Evolutionary conservation across 1,140 invertebrate genomes (phyloP).

Genomic region (Papilio xuthus): DNA sequence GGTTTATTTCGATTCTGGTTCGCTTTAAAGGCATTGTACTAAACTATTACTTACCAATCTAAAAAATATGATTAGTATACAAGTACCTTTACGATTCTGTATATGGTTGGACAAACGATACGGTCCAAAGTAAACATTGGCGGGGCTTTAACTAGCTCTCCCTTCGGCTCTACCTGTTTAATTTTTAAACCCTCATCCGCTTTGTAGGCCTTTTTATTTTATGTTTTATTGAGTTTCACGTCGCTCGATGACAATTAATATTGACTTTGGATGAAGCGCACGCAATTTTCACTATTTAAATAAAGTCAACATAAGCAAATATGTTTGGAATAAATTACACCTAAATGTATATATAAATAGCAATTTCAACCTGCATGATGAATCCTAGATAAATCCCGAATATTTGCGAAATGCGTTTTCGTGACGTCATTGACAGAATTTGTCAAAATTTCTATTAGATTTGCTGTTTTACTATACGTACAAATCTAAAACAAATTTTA

Average conservation of each 20-base stretch:
- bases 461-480: too few species aligned
- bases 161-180: conserved; percentile 20
- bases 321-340: not conserved
- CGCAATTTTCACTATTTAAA: conserved; percentile 16
- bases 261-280: conserved; percentile 13
- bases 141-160: conserved; percentile 28
- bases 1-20: too few species aligned
- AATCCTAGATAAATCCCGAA: too few species aligned
- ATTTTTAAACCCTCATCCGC: conserved; percentile 36
- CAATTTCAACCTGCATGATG: too few species aligned
- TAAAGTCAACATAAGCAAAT: conserved; percentile 2
- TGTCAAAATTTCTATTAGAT: too few species aligned
- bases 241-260: conserved; percentile 28
- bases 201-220: conserved; percentile 28
- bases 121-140: conserved; percentile 23
- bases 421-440: too few species aligned
- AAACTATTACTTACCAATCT: not conserved
- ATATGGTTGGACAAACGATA: conserved; percentile 13
- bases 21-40: too few species aligned
- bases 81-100: conserved; percentile 17
- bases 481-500: too few species aligned
- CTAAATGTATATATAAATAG: too few species aligned
- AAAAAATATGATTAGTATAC: not conserved
- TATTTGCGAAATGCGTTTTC: too few species aligned
- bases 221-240: conserved; percentile 25